A percentile compares a stretch with the other conserved stretches of the same genome.
These are phyloP conservation scores for Artemia franciscana DNA, from an alignment of 1,140 invertebrate species.

Conservation along the genomic window DNA sequence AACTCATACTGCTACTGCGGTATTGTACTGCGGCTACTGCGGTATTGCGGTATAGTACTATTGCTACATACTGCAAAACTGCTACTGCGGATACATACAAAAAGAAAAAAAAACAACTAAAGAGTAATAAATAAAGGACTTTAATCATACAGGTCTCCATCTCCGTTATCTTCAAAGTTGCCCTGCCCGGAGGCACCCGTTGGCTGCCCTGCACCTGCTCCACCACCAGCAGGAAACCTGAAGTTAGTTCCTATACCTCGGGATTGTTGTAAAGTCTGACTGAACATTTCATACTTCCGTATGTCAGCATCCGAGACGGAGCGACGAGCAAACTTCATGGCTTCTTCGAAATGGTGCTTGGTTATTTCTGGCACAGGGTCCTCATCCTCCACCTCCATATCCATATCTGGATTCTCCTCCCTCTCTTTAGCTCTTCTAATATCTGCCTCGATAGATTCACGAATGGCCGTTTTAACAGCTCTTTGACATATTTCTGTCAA, in stretches of 20 bases:
- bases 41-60: no score
- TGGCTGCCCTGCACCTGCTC: slow-evolving; percentile 30
- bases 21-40: no score
- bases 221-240: slow-evolving; percentile 39
- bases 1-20: no score
- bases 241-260: slow-evolving; percentile 95
- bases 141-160: slow-evolving; percentile 89
- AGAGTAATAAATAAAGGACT: no score
- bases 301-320: slow-evolving; percentile 99
- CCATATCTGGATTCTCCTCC: slow-evolving; percentile 45
- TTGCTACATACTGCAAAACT: no score
- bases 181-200: slow-evolving; percentile 36
- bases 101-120: no score
- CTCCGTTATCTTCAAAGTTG: slow-evolving; percentile 58
- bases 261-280: slow-evolving; percentile 95
- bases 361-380: slow-evolving; percentile 98
- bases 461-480: slow-evolving; percentile 94
- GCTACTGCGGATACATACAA: no score
- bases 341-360: slow-evolving; percentile 91
- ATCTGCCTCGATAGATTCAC: slow-evolving; percentile 90
- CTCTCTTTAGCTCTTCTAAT: slow-evolving; percentile 70
- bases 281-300: slow-evolving; percentile 99
- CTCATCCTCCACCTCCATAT: slow-evolving; percentile 79
- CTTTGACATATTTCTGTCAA: slow-evolving; percentile 98
- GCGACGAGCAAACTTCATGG: slow-evolving; percentile 93